Evolutionary conservation across 2,797 vertebrate species (phyloP), one percentile per base, ranked within the genome.

Genomic region (Chromobotia macracanthus): DNA sequence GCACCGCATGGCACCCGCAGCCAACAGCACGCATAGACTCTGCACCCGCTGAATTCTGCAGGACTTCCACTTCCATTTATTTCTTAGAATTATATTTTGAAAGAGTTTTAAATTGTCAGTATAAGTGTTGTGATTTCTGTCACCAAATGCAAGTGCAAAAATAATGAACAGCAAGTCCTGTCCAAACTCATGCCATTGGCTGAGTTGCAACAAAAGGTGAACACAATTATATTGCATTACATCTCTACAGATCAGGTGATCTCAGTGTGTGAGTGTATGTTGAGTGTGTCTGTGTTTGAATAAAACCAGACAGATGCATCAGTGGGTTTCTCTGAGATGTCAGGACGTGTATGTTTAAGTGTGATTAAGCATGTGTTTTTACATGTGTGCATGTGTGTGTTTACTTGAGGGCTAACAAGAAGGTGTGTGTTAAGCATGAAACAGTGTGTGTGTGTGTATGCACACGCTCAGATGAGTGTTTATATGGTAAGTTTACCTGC

Each of bases 391-490:
- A 16, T 76, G 75, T 65, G 63, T 60, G 70, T 78, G 73, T 79
- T 72, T 65, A 64, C 68, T 55, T 0, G 19, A 51, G 9, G 10
- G 15, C 68, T 55, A 53, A 72, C 60, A 44, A 23, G 60, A 16
- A 55, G 6, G 64, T 68, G 50, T 79, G 88, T 55, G 80, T 84
- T 82, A 87, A 77, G 38, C 85, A 80, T 87, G 71, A 83, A 80
- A 81, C 80, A 55, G 81, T 88, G 80, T 83, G 90, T 3, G 75
- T 87, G 60, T 82, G 88, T 84, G 58, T 89, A 81, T 70, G 41
- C 51, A 63, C 21, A 19, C 48, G 38, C 65, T 58, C 46, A 69
- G 64, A 63, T 51, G 48, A 46, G 51, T 70, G 38, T 73, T 50
- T 67, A 31, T 21, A 15, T 50, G 31, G 15, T 50, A 3, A 56